phyloP scores from a whole-genome alignment of 1,140 invertebrate species.

The Euborellia annulipes region DNA sequence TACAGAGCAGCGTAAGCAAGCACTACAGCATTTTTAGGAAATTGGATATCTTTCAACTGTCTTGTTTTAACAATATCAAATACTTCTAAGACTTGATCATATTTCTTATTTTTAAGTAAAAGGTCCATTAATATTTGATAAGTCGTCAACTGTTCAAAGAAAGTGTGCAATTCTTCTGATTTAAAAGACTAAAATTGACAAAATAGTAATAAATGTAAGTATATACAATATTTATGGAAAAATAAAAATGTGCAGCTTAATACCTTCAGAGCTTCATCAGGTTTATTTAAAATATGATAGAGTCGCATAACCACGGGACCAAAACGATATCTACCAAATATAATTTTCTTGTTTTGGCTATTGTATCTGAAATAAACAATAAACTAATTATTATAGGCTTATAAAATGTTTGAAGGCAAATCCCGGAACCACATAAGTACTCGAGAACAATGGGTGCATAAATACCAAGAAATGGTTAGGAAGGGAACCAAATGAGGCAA shows the following conservation, averaged over 20 bases:
- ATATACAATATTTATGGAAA: background rate
- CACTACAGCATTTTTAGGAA: constrained; percentile 46
- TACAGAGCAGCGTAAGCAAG: constrained; percentile 53
- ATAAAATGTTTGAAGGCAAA: no score
- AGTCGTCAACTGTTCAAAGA: constrained; percentile 53
- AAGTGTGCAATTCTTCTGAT: constrained; percentile 36
- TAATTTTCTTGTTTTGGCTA: constrained; percentile 46
- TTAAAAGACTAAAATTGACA: constrained; percentile 42
- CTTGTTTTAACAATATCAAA: constrained; percentile 41
- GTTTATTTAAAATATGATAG: constrained; percentile 51
- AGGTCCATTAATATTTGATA: constrained; percentile 56
- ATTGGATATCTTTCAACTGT: constrained; percentile 39
- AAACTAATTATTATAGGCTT: no score
- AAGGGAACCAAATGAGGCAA: no score
- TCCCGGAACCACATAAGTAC: no score
- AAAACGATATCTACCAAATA: constrained; percentile 65
- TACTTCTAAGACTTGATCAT: constrained; percentile 44
- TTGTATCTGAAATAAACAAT: constrained; percentile 42
- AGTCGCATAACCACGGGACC: constrained; percentile 70
- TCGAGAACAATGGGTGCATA: no score
- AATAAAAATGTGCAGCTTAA: background rate
- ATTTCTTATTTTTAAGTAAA: constrained; percentile 49
- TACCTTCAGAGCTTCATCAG: constrained; percentile 44
- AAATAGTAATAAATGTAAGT: background rate
- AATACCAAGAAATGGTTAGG: no score